Conservation (phyloP, 2,113 vertebrate genomes). For the Pangasianodon hypophthalmus region DNA sequence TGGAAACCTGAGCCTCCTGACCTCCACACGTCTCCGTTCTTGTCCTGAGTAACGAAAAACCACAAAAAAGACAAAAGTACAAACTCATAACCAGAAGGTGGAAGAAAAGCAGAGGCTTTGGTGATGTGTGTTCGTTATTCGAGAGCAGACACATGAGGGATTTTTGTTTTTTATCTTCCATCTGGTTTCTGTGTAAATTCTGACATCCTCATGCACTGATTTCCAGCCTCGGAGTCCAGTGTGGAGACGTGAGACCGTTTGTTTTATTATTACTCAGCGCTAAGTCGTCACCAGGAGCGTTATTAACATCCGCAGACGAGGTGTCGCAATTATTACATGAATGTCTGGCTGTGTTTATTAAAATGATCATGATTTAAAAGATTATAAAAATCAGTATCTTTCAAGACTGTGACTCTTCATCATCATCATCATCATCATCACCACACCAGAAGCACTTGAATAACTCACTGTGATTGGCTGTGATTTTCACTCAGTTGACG, state of each 20-base stretch:
- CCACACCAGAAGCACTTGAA: no score
- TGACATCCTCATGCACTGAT: not conserved
- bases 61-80: not conserved
- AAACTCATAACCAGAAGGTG: not conserved
- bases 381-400: no score
- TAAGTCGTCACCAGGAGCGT: not conserved
- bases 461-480: not conserved
- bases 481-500: no score
- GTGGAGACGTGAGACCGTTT: not conserved
- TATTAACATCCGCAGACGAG: not conserved
- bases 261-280: not conserved
- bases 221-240: slow-evolving; percentile 25
- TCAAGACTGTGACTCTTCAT: no score
- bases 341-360: not conserved
- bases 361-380: not conserved
- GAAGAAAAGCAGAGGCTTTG: not conserved
- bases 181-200: slow-evolving; percentile 38
- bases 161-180: not conserved
- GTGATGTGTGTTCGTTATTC: slow-evolving; percentile 26
- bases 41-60: not conserved
- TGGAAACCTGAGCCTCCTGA: slow-evolving; percentile 17
- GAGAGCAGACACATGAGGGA: slow-evolving; percentile 18
- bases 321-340: not conserved
- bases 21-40: slow-evolving; percentile 12
- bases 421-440: no score